phyloP scores from a whole-genome alignment of 2,888 invertebrate species.

The Tortrix viridana region DNA sequence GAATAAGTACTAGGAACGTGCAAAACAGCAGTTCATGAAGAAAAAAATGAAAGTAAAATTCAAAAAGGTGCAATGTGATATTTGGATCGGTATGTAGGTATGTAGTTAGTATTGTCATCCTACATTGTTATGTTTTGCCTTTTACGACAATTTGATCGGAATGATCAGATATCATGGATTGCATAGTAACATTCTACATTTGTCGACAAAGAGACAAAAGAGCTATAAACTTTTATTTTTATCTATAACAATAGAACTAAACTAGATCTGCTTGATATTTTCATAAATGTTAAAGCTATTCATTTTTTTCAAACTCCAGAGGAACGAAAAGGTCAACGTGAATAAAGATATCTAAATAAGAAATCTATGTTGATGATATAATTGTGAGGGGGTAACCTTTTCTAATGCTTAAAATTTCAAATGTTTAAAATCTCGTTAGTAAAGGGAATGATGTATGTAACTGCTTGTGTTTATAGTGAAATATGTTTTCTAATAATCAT shows the following conservation, averaged over 20 bases:
- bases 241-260: slow-evolving; percentile 15
- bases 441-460: not conserved
- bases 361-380: slow-evolving; percentile 17
- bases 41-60: too few relatives aligned
- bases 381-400: slow-evolving; percentile 11
- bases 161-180: too few relatives aligned
- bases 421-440: slow-evolving; percentile 23
- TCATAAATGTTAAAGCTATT: slow-evolving; percentile 9
- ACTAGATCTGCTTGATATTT: not conserved
- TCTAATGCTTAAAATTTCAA: slow-evolving; percentile 18
- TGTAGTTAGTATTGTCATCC: too few relatives aligned
- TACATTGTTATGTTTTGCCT: too few relatives aligned
- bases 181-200: not conserved
- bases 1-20: too few relatives aligned
- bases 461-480: not conserved
- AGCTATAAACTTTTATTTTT: slow-evolving; percentile 12
- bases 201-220: not conserved
- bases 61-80: too few relatives aligned
- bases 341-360: too few relatives aligned
- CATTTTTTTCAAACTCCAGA: not conserved
- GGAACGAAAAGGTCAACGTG: too few relatives aligned
- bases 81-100: too few relatives aligned
- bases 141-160: too few relatives aligned
- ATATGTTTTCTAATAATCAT: not conserved
- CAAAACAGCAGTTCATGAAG: too few relatives aligned